Percentiles rank a stretch among this genome's conserved stretches.
Conservation (phyloP, 2,888 invertebrate genomes). For the Loripinus fragilis region DNA sequence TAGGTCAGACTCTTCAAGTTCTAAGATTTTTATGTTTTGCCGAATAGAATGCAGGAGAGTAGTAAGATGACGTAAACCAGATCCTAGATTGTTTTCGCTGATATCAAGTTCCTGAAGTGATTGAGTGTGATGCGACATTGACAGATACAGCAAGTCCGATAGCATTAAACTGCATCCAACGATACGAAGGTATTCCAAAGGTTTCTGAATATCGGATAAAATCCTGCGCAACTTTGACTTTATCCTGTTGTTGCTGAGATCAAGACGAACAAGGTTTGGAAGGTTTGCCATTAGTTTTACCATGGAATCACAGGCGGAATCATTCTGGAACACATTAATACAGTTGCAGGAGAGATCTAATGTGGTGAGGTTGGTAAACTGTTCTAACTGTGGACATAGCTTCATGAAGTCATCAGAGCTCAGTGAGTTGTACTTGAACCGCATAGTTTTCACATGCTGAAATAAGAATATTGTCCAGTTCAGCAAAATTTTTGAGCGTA, state of each 20-base stretch:
- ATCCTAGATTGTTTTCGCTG: conserved; percentile 75
- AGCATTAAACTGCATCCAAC: conserved; percentile 75
- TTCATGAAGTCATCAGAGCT: conserved; percentile 71
- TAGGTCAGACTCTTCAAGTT: conserved; percentile 75
- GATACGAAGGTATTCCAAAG: conserved; percentile 75
- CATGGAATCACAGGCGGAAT: conserved; percentile 63
- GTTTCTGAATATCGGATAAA: conserved; percentile 62
- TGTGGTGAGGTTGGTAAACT: conserved; percentile 72
- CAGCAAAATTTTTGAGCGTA: no score
- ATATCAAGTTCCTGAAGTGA: conserved; percentile 75
- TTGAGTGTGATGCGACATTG: conserved; percentile 69
- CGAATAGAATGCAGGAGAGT: conserved; percentile 58
- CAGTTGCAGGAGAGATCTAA: conserved; percentile 81
- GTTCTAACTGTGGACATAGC: conserved; percentile 71
- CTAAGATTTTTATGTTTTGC: conserved; percentile 67
- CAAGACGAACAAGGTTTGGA: conserved; percentile 71
- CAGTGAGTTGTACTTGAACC: conserved; percentile 79
- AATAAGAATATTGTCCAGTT: conserved; percentile 44
- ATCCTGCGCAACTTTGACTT: conserved; percentile 71
- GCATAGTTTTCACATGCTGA: conserved; percentile 75
- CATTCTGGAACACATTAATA: conserved; percentile 69
- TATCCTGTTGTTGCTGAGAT: conserved; percentile 79
- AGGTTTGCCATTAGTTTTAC: conserved; percentile 63
- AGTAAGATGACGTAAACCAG: conserved; percentile 40
- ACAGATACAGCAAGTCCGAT: conserved; percentile 73